phyloP scores from a whole-genome alignment of 1,140 invertebrate species.

The Pseudoatta argentina region DNA sequence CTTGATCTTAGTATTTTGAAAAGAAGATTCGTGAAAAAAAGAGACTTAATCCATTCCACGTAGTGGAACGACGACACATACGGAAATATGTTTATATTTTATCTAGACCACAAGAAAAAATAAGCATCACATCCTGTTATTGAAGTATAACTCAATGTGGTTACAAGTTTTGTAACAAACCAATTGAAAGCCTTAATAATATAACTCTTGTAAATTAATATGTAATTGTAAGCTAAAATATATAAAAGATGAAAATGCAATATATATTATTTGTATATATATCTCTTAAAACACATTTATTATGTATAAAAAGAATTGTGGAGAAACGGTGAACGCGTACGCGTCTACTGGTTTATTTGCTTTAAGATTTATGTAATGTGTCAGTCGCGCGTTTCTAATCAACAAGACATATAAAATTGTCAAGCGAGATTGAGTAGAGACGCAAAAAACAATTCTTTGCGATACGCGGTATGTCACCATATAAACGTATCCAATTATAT shows the following conservation, averaged over 20 bases:
- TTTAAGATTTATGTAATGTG: conserved; percentile 42
- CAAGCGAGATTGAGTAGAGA: conserved; percentile 37
- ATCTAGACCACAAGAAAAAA: conserved; percentile 5
- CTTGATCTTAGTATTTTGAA: neutral
- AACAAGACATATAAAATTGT: conserved; percentile 49
- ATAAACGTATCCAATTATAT: conserved; percentile 21
- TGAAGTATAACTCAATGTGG: neutral
- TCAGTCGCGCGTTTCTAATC: conserved; percentile 37
- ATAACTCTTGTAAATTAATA: neutral
- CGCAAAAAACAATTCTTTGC: conserved; percentile 40
- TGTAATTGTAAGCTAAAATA: neutral
- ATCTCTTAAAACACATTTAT: conserved; percentile 1
- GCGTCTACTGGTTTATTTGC: conserved; percentile 16
- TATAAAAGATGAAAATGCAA: neutral
- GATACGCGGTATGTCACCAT: conserved; percentile 29
- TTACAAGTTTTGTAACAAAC: neutral
- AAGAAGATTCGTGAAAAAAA: neutral
- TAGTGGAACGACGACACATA: neutral
- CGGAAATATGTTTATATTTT: conserved; percentile 11
- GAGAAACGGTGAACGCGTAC: conserved; percentile 9
- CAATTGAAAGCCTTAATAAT: neutral
- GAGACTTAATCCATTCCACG: neutral
- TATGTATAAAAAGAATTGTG: conserved; percentile 10
- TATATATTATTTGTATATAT: neutral
- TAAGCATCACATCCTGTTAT: neutral